Base-by-base conservation (phyloP, 30 jellyfish, hydroid and myxozoan genomes). In the Hydra vulgaris region DNA sequence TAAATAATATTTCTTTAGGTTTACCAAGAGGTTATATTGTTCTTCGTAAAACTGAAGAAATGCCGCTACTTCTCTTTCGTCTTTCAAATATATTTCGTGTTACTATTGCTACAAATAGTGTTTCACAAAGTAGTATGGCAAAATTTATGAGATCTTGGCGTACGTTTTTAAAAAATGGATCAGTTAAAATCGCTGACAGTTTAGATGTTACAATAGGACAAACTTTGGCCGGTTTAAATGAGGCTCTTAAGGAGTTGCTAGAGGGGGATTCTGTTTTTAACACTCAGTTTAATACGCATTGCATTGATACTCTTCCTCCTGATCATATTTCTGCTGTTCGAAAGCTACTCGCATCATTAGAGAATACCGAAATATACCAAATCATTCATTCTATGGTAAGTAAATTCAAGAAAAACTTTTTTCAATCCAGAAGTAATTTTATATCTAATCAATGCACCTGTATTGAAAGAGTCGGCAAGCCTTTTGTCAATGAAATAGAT, bases 11-110 rank as follows among this genome's bases (percentile, higher is more conserved):
- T n/a, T n/a, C 21, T 75, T 75, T 75, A 87, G 95, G 95, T 18
- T 66, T 25, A 70, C 95, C 88, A 54, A 70, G 95, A 74, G 95
- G 95, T 0, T 87, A 81, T 53, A 82, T 87, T 70, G 69, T 77
- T 20, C 53, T 87, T 53, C 82, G 81, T 12, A 87, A 79, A 77
- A 84, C 86, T 25, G 80, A 76, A 53, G 91, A 85, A n/a, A n/a
- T 87, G 23, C 95, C 95, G n/a, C 78, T 87, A 22, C 55, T 87
- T 27, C 70, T 87, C 23, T 81, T 87, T 80, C 83, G 91, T 15
- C 74, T 87, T 4, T 81, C 95, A 24, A 66, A 87, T 23, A 79
- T 90, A 4, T 61, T 87, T n/a, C 90, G 90, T 18, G 95, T 82
- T 7, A 87, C 95, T 0, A 84, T 74, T 53, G 90, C 86, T 17